Evolutionary conservation across 2,888 invertebrate genomes (phyloP), one percentile per base, ranked within the genome.

Genomic region (Nysson spinosus): DNA sequence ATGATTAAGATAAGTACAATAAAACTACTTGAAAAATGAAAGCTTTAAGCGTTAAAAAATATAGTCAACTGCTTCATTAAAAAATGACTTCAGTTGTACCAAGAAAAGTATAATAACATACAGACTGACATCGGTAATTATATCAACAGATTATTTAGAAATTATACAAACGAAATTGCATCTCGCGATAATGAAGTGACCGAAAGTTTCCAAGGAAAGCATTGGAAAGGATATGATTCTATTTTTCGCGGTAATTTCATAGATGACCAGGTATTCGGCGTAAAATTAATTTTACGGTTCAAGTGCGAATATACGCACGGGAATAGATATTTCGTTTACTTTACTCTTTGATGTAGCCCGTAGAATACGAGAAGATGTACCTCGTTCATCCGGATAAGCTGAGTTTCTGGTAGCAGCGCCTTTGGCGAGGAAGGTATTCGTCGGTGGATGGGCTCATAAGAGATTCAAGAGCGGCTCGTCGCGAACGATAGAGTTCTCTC

Each of bases 401-500:
- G 62, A 62, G 51, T 56, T 62, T 63, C 65, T 51, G 62, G 49
- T 56, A 51, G 58, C 57, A 51, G 66, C 62, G 37, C 47, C 56
- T 66, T 71, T 43, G 56, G 43, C 69, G 34, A 20, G 51, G 52
- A 65, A 72, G 54, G 69, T 37, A 63, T 60, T 63, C 60, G 69
- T 12, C 52, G 67, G 43, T 61, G 62, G 57, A 52, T 62, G 49
- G 57, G 47, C 55, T 73, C 56, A 68, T 70, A 52, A 61, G 61
- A 58, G 63, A 63, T 66, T 66, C 71, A 64, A 57, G 70, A 64
- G 65, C 69, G 60, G 60, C 40, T 54, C 61, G 60, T 51, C 49
- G 54, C 50, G 66, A 67, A 55, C 52, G 70, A 74, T 64, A 61
- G 67, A 71, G 62, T 69, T 61, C 67, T 63, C 65, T 55, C 49